Evolutionary conservation across 2,888 invertebrate species (phyloP).

Genomic region (Caenorhabditis afra): DNA sequence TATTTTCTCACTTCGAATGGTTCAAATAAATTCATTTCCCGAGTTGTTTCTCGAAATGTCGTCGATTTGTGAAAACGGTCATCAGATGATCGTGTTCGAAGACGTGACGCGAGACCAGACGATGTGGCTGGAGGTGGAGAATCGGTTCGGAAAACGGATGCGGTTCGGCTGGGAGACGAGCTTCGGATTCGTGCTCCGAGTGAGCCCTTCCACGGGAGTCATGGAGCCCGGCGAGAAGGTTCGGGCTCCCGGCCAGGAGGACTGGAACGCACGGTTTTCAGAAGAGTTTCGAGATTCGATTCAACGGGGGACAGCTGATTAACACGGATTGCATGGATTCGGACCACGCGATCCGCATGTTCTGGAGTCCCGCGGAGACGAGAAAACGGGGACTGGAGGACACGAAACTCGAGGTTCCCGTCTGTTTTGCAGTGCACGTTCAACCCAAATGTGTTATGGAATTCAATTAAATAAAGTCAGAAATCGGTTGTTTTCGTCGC

Average conservation of each 20-base stretch:
- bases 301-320: slow-evolving; percentile 31
- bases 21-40: slow-evolving; percentile 5
- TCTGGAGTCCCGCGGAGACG: slow-evolving; percentile 38
- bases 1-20: slow-evolving; percentile 7
- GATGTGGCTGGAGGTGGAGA: slow-evolving; percentile 18
- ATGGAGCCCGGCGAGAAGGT: slow-evolving; percentile 45
- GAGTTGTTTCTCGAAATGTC: slow-evolving; percentile 19
- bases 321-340: slow-evolving; percentile 45
- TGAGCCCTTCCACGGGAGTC: slow-evolving; percentile 23
- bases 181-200: slow-evolving; percentile 27
- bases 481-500: background rate
- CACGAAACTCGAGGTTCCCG: slow-evolving; percentile 30
- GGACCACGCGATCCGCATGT: slow-evolving; percentile 43
- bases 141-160: slow-evolving; percentile 36
- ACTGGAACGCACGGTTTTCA: background rate
- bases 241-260: too few species aligned
- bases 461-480: slow-evolving; percentile 16
- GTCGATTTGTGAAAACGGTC: slow-evolving; percentile 20
- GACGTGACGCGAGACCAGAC: slow-evolving; percentile 45
- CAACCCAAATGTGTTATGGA: slow-evolving; percentile 43
- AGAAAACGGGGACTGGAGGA: slow-evolving; percentile 46
- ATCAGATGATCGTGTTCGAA: slow-evolving; percentile 49
- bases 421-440: slow-evolving; percentile 44
- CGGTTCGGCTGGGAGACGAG: slow-evolving; percentile 54
- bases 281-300: slow-evolving; percentile 43